Percentiles rank a stretch among this genome's conserved stretches.
These are phyloP conservation scores for Lamellibrachia luymesi DNA, from an alignment of 1,140 invertebrate genomes.

Conservation along the genomic window DNA sequence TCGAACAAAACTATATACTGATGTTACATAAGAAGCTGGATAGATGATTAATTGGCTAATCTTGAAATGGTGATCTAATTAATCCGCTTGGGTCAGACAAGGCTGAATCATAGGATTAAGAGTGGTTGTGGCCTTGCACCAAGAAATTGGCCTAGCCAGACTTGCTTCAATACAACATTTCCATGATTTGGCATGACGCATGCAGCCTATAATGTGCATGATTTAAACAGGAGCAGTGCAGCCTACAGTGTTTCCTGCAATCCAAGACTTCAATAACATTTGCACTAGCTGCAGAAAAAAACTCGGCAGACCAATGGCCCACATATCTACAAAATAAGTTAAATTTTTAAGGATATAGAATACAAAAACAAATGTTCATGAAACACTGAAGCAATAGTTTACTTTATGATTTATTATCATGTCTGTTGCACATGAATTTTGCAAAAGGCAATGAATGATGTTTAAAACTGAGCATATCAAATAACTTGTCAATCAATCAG, in stretches of 20 bases:
- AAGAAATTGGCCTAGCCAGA: too few species aligned
- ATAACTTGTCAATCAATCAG: not conserved
- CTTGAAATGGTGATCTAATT: not conserved
- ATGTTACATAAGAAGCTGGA: not conserved
- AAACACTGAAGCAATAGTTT: not conserved
- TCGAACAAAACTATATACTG: not conserved
- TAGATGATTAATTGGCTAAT: not conserved
- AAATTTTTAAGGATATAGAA: not conserved
- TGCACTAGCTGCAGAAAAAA: not conserved
- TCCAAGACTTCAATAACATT: not conserved
- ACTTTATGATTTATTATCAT: not conserved
- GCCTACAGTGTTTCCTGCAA: not conserved
- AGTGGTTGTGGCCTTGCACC: too few species aligned
- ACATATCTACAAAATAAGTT: not conserved
- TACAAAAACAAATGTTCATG: not conserved
- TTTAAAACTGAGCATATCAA: not conserved
- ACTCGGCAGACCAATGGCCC: not conserved
- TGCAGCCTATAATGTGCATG: too few species aligned
- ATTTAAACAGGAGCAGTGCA: too few species aligned
- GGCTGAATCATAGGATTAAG: not conserved
- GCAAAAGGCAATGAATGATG: not conserved
- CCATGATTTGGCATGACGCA: too few species aligned
- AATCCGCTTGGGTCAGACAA: not conserved
- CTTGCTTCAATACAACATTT: too few species aligned
- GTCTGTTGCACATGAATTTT: not conserved